Evolutionary conservation across 2,113 vertebrate genomes (phyloP), one percentile per base, ranked within the genome.

Genomic region (Boulengeromyrus knoepffleri): DNA sequence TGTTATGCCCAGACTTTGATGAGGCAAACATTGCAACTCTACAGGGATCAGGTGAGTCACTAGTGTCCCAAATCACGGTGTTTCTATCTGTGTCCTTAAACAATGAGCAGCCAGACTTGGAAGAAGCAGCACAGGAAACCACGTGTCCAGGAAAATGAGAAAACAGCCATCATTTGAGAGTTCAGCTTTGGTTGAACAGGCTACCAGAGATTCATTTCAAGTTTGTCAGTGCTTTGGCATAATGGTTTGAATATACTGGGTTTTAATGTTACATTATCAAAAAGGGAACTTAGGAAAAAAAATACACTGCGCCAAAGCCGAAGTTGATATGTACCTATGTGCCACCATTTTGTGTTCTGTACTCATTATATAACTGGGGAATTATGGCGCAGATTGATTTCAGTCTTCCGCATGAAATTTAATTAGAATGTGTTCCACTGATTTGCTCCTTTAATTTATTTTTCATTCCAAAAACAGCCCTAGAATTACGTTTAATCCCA

Each of bases 371-470:
- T 86, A 50, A 52, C 50, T 15, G 27, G 85, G 85, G 91, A 91
- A 87, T 91, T 92, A 83, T 56, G 31, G 21, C 62, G 53, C 88
- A 91, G 92, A 93, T 91, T 91, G 90, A 84, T 91, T 90, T 49
- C 80, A 62, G 66, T 87, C 90, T 90, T 90, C 88, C 89, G 84
- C 89, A 85, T 88, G 77, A 92, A 92, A 92, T 91, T 92, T 90
- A 91, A 89, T 93, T 91, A 91, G 90, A 91, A 89, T 84, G 85
- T 91, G 90, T 91, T 92, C 89, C 91, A 90, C 85, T 39, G 90
- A 92, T 91, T 92, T 90, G 87, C 80, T 62, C 89, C 90, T 89
- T 87, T 91, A 90, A 93, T 92, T 90, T 91, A 84, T 91, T 92
- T 90, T 89, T 53, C 31, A 62, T 87, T 85, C 53, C 83, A 50